A percentile compares a stretch with the other conserved stretches of the same genome.
Conservation (phyloP, 2,797 vertebrate genomes). For the Cetoscarus ocellatus region DNA sequence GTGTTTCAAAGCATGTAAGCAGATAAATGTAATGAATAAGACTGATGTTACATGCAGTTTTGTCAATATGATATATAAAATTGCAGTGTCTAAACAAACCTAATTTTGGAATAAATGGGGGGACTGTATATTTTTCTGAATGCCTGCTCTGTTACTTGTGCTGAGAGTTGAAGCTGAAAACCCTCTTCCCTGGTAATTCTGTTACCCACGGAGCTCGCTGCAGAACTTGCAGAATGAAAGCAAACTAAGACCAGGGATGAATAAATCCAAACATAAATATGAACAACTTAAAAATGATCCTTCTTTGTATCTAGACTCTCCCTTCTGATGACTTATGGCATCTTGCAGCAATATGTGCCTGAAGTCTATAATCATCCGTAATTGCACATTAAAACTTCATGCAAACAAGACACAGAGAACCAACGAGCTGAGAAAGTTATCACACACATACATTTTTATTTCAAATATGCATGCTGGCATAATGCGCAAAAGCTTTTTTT, state of each 20-base stretch:
- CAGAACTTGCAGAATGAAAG: constrained; percentile 9
- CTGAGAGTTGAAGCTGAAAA: background rate
- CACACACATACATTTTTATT: constrained; percentile 16
- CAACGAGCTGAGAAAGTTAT: no score
- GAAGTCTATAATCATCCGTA: background rate
- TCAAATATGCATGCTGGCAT: constrained; percentile 21
- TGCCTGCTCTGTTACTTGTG: background rate
- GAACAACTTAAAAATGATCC: background rate
- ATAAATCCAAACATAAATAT: no score
- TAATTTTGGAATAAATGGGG: background rate
- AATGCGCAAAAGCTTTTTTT: background rate
- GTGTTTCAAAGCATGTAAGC: background rate
- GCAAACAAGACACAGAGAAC: background rate
- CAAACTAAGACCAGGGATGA: background rate
- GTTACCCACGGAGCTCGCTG: background rate
- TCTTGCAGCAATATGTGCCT: background rate
- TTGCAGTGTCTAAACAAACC: background rate
- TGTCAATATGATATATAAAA: background rate
- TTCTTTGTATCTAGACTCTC: background rate
- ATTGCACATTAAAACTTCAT: background rate
- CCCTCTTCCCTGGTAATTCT: background rate
- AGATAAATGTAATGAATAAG: background rate
- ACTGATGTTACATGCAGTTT: background rate
- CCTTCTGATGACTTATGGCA: no score
- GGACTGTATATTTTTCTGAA: background rate